These are phyloP conservation scores for Riptortus pedestris DNA, from an alignment of 1,140 invertebrate species.

Conservation along the genomic window DNA sequence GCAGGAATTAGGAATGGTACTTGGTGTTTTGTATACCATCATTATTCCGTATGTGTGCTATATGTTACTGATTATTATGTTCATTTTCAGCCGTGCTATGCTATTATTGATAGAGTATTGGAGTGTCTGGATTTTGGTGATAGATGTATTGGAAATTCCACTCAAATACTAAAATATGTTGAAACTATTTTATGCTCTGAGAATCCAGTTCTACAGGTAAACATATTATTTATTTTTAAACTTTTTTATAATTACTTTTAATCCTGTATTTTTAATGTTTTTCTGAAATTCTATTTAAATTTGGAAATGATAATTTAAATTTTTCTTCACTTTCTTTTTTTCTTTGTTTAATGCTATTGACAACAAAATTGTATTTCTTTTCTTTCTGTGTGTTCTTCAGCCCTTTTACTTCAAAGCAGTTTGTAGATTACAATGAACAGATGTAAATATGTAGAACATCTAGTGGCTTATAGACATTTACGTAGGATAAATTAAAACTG, in stretches of 20 bases:
- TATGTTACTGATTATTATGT: too few relatives aligned
- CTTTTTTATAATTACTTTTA: not conserved
- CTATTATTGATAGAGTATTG: conserved; percentile 59
- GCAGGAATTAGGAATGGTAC: too few relatives aligned
- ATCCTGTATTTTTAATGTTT: not conserved
- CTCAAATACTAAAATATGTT: conserved; percentile 50
- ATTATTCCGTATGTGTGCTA: too few relatives aligned
- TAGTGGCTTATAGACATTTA: too few relatives aligned
- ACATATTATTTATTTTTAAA: not conserved
- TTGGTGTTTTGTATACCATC: too few relatives aligned
- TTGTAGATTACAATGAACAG: too few relatives aligned
- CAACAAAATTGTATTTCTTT: too few relatives aligned
- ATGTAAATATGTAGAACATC: too few relatives aligned
- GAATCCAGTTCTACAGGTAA: conserved; percentile 59
- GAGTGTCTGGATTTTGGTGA: conserved; percentile 54
- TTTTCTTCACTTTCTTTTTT: not conserved
- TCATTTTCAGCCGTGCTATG: conserved; percentile 47
- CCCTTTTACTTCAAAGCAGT: too few relatives aligned
- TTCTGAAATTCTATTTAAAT: not conserved
- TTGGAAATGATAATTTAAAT: not conserved
- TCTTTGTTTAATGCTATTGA: not conserved
- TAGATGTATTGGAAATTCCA: conserved; percentile 43
- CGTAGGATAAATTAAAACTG: too few relatives aligned
- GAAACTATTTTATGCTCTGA: conserved; percentile 57
- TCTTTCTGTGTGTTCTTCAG: too few relatives aligned